Percentiles rank a stretch among this genome's conserved stretches.
Evolutionary conservation across 2,888 invertebrate species (phyloP).

Genomic region (Carcina quercana): DNA sequence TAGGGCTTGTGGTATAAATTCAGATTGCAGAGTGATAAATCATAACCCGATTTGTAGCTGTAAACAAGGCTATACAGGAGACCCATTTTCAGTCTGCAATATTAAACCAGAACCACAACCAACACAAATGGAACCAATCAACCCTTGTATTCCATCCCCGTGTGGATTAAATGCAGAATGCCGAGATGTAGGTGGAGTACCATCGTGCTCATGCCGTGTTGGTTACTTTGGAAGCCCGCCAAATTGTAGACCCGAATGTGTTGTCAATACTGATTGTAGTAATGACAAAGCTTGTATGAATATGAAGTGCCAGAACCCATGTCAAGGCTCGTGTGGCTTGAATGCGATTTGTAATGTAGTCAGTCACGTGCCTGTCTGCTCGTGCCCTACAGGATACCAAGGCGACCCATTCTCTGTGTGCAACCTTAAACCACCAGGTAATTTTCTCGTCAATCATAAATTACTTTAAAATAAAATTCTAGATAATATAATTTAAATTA

Average conservation of each 20-base stretch:
- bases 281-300: slow-evolving; percentile 83
- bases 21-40: slow-evolving; percentile 81
- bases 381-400: slow-evolving; percentile 75
- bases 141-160: slow-evolving; percentile 85
- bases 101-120: slow-evolving; percentile 38
- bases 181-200: slow-evolving; percentile 61
- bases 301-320: slow-evolving; percentile 85
- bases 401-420: slow-evolving; percentile 86
- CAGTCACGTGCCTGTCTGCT: slow-evolving; percentile 84
- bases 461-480: no score
- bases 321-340: slow-evolving; percentile 83
- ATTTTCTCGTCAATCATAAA: no score
- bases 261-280: slow-evolving; percentile 82
- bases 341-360: slow-evolving; percentile 83
- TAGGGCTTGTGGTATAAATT: slow-evolving; percentile 80
- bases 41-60: slow-evolving; percentile 83
- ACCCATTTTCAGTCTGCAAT: slow-evolving; percentile 76
- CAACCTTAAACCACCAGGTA: slow-evolving; percentile 66
- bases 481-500: no score
- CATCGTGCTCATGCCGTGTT: slow-evolving; percentile 79
- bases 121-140: slow-evolving; percentile 27
- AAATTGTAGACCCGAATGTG: slow-evolving; percentile 83
- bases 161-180: slow-evolving; percentile 84
- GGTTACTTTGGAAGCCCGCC: slow-evolving; percentile 83
- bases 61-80: slow-evolving; percentile 74